These are phyloP conservation scores for Stomatorhinus walkeri DNA, from an alignment of 2,797 vertebrate species.

Conservation along the genomic window DNA sequence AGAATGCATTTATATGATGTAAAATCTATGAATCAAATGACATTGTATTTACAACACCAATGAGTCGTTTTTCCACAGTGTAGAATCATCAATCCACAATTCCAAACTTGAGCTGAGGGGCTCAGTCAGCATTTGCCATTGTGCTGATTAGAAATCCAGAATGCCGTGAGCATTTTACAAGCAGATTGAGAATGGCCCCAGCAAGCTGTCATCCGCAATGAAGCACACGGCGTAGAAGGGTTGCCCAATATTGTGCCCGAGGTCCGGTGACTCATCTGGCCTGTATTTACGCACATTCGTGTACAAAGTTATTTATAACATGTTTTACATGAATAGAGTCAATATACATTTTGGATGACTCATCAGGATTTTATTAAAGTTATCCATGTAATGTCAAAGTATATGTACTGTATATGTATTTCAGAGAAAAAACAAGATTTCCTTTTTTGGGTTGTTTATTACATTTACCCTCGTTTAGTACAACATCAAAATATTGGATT, in stretches of 20 bases:
- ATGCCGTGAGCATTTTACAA: not conserved
- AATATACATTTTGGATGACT: not conserved
- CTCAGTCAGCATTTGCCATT: not conserved
- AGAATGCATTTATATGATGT: not conserved
- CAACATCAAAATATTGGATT: not conserved
- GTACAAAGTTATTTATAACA: not conserved
- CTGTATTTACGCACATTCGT: slow-evolving; percentile 11
- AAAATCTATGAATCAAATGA: too few species aligned
- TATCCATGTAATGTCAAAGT: not conserved
- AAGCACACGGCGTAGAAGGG: not conserved
- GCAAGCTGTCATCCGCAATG: slow-evolving; percentile 8
- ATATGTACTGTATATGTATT: not conserved
- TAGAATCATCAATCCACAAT: not conserved
- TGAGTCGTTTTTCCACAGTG: too few species aligned
- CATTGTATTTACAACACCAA: too few species aligned
- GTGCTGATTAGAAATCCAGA: not conserved
- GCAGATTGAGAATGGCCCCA: not conserved
- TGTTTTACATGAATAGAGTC: not conserved
- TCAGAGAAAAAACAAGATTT: not conserved
- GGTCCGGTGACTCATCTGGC: slow-evolving; percentile 22
- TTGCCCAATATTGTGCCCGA: not conserved
- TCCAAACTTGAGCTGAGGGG: not conserved
- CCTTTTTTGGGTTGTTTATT: not conserved
- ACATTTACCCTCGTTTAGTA: not conserved
- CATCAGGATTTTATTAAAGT: not conserved